phyloP scores from a whole-genome alignment of 2,888 invertebrate species.

The Hydrotaea cyrtoneurina region DNA sequence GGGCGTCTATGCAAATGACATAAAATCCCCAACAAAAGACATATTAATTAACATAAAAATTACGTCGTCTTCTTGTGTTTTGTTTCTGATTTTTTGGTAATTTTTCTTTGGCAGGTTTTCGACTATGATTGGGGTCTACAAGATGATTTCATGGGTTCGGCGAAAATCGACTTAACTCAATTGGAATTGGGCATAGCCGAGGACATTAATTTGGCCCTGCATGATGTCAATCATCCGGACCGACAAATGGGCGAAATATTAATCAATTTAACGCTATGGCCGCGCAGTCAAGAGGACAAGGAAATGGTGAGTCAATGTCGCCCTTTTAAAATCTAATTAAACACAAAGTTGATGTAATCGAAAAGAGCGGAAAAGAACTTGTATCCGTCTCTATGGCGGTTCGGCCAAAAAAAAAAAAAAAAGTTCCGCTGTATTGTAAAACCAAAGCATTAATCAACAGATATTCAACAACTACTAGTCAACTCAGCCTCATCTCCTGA shows the following conservation, averaged over 20 bases:
- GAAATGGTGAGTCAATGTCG: constrained; percentile 90
- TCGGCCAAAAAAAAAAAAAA: not conserved
- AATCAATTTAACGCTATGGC: constrained; percentile 92
- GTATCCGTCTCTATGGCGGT: not conserved
- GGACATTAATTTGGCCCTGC: constrained; percentile 90
- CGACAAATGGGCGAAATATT: constrained; percentile 92
- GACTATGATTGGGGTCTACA: constrained; percentile 98
- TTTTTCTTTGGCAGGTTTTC: constrained; percentile 85
- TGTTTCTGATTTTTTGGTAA: too few relatives aligned
- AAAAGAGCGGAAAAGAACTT: not conserved
- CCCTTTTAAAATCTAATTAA: not conserved
- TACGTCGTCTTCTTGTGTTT: too few relatives aligned
- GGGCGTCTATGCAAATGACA: too few relatives aligned
- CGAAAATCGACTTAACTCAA: constrained; percentile 90
- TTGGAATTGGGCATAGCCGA: constrained; percentile 89
- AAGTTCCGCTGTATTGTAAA: not conserved
- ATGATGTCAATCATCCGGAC: constrained; percentile 84
- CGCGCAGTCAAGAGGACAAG: constrained; percentile 96
- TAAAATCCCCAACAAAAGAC: too few relatives aligned
- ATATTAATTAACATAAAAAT: too few relatives aligned
- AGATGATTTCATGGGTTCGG: constrained; percentile 99
- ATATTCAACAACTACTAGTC: not conserved
- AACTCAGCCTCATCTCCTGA: not conserved
- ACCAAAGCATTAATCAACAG: not conserved
- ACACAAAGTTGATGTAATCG: not conserved